Conservation (phyloP, 2,888 invertebrate species). For the Panzeria rudis region DNA sequence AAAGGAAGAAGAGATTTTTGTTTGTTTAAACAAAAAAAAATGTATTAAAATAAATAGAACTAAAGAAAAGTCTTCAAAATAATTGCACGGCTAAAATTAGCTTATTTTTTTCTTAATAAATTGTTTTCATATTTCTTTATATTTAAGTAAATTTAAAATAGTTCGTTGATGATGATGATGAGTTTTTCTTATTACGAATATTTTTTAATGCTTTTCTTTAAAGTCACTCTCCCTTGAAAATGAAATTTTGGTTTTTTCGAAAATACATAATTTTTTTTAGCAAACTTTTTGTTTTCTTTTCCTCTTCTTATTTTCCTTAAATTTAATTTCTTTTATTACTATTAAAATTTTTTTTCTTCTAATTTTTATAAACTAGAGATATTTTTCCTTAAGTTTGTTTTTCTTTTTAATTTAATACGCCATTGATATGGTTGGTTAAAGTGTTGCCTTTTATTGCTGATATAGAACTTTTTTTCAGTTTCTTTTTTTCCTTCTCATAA, state of each 20-base stretch:
- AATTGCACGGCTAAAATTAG: conserved; percentile 50
- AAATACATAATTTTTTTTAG: conserved; percentile 37
- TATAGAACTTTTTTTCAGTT: conserved; percentile 74
- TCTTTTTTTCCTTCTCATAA: conserved; percentile 61
- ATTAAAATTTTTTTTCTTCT: conserved; percentile 52
- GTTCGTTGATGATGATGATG: conserved; percentile 64
- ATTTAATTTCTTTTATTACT: conserved; percentile 63
- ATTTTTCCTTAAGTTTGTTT: conserved; percentile 60
- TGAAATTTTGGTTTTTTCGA: conserved; percentile 13
- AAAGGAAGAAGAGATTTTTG: not conserved
- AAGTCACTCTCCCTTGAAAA: conserved; percentile 69
- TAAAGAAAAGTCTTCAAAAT: not conserved
- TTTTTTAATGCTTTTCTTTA: conserved; percentile 38
- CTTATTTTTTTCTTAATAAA: not conserved
- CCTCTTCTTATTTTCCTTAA: conserved; percentile 12
- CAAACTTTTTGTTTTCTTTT: conserved; percentile 13
- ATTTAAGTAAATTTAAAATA: conserved; percentile 48
- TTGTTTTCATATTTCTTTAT: conserved; percentile 43
- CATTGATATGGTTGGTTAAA: conserved; percentile 81
- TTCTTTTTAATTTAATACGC: conserved; percentile 74
- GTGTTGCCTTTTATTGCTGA: conserved; percentile 80
- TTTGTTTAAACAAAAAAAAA: not conserved
- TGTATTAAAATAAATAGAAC: conserved; percentile 13
- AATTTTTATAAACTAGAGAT: conserved; percentile 57
- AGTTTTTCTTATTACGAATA: conserved; percentile 22